Evolutionary conservation across 1,140 invertebrate genomes (phyloP).

Genomic region (Pentalonia nigronervosa): DNA sequence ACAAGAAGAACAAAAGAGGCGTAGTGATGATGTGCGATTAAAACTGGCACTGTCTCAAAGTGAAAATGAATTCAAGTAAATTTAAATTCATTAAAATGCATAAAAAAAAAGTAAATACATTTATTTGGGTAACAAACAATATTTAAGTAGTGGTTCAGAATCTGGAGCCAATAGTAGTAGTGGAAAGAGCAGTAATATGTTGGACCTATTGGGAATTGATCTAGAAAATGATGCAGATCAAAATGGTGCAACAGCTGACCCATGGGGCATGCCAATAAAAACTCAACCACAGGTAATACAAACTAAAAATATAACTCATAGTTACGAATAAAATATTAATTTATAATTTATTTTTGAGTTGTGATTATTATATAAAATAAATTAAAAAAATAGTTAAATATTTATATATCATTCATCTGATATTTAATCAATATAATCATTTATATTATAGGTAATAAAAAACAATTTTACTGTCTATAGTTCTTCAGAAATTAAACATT

Average conservation of each 20-base stretch:
- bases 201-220: conserved; percentile 84
- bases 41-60: conserved; percentile 93
- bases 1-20: conserved; percentile 89
- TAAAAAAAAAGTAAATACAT: background rate
- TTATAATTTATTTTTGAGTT: background rate
- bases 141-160: conserved; percentile 57
- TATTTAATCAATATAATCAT: background rate
- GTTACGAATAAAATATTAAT: background rate
- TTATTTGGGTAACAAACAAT: conserved; percentile 33
- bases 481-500: conserved; percentile 32
- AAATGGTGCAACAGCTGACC: conserved; percentile 64
- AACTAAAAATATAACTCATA: background rate
- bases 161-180: conserved; percentile 54
- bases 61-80: conserved; percentile 86
- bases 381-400: no score
- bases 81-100: conserved; percentile 56
- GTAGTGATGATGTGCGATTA: conserved; percentile 91
- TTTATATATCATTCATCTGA: background rate
- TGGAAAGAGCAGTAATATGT: conserved; percentile 70
- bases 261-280: conserved; percentile 65
- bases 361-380: background rate
- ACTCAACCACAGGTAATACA: conserved; percentile 60
- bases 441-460: background rate
- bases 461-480: no score
- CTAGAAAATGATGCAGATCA: conserved; percentile 65